A percentile compares a stretch with the other conserved stretches of the same genome.
Evolutionary conservation across 2,888 invertebrate genomes (phyloP).

Genomic region (Lamproptera curius): DNA sequence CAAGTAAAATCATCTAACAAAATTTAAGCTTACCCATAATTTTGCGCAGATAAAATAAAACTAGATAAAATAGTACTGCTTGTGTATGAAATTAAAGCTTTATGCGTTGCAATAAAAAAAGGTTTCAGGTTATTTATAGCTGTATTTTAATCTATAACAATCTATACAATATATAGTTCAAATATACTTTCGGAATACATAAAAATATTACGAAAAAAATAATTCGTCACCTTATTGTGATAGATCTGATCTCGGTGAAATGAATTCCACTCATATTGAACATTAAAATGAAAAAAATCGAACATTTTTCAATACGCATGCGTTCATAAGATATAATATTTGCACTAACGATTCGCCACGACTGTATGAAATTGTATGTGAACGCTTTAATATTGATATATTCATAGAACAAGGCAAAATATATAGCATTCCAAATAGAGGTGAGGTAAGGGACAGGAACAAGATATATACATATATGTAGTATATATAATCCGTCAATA

Average conservation of each 20-base stretch:
- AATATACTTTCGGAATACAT: no score
- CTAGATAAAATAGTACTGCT: no score
- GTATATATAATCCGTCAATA: neutral
- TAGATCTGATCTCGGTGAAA: conserved; percentile 27
- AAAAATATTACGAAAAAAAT: no score
- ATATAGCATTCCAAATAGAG: conserved; percentile 29
- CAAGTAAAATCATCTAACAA: no score
- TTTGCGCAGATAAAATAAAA: no score
- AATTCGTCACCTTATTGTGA: conserved; percentile 19
- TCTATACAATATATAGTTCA: no score
- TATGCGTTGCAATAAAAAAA: no score
- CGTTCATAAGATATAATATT: conserved; percentile 27
- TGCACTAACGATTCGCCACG: conserved; percentile 30
- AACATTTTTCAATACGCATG: conserved; percentile 28
- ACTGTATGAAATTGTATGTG: conserved; percentile 31
- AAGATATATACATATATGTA: neutral
- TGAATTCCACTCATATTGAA: conserved; percentile 29
- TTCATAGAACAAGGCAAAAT: conserved; percentile 31
- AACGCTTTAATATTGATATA: conserved; percentile 36
- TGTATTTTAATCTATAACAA: no score
- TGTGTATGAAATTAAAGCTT: no score
- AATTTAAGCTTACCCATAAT: no score
- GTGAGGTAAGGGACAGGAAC: conserved; percentile 3
- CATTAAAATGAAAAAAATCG: conserved; percentile 30
- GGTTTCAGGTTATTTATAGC: no score